phyloP scores from a whole-genome alignment of 2,797 vertebrate species.

The Natrix natrix region DNA sequence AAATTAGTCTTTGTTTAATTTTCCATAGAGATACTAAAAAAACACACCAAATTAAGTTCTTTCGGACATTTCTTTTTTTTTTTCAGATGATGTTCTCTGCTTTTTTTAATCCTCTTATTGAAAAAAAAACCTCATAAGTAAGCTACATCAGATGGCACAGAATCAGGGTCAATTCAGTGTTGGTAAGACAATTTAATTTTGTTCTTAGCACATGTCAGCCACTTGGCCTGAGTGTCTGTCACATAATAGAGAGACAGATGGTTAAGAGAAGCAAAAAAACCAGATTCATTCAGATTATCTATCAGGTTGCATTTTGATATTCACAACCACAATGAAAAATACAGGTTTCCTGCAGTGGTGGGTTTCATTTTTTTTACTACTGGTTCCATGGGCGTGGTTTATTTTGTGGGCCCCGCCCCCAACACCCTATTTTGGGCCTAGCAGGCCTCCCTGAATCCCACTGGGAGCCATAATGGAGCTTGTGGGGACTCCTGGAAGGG shows the following conservation, averaged over 20 bases:
- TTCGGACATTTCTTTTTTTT: background rate
- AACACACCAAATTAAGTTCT: background rate
- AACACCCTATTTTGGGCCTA: no score
- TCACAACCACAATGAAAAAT: background rate
- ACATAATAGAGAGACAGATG: constrained; percentile 22
- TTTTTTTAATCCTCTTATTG: background rate
- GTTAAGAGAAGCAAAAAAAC: background rate
- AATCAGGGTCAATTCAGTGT: background rate
- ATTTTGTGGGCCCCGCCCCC: no score
- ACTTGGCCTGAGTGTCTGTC: constrained; percentile 2
- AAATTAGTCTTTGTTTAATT: background rate
- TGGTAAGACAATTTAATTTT: background rate
- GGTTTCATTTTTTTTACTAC: no score
- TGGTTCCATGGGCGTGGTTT: no score
- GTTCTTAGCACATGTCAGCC: background rate
- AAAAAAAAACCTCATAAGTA: background rate
- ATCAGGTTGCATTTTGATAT: constrained; percentile 19
- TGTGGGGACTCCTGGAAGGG: no score
- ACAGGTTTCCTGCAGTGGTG: background rate
- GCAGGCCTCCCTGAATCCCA: no score
- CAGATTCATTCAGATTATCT: constrained; percentile 14
- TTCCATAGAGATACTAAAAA: background rate
- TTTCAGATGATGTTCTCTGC: background rate
- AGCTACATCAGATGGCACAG: background rate
- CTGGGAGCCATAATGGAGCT: no score